phyloP scores from a whole-genome alignment of 2,888 invertebrate species.

The Graphium colonna region DNA sequence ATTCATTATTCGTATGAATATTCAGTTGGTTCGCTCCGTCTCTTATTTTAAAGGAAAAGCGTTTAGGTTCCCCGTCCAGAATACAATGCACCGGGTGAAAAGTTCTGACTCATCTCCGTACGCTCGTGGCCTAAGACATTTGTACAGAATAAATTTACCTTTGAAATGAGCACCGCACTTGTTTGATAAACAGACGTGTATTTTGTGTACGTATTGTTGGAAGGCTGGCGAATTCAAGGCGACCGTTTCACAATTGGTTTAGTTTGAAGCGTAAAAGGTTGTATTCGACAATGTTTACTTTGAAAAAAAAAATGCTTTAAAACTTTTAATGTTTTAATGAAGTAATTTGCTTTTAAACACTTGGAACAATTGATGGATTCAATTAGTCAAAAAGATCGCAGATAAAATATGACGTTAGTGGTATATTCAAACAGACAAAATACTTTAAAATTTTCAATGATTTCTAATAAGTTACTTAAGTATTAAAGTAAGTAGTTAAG shows the following conservation, averaged over 20 bases:
- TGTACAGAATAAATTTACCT: slow-evolving; percentile 70
- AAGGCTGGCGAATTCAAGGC: slow-evolving; percentile 16
- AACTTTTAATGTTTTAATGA: neutral
- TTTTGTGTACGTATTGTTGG: slow-evolving; percentile 29
- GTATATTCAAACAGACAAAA: too few relatives aligned
- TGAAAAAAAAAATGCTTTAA: neutral
- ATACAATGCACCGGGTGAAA: slow-evolving; percentile 66
- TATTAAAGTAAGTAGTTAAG: too few relatives aligned
- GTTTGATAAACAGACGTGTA: slow-evolving; percentile 44
- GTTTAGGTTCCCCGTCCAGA: slow-evolving; percentile 56
- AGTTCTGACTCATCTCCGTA: slow-evolving; percentile 69
- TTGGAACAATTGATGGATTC: neutral
- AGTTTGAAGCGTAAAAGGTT: slow-evolving; percentile 8
- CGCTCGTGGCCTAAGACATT: slow-evolving; percentile 49
- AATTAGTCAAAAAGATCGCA: neutral
- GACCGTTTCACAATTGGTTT: slow-evolving; percentile 17
- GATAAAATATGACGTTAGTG: neutral
- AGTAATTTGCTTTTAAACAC: neutral
- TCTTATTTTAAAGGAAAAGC: slow-evolving; percentile 55
- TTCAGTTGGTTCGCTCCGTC: slow-evolving; percentile 41
- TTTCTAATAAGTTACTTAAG: neutral
- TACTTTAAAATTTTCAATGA: too few relatives aligned
- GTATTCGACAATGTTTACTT: neutral
- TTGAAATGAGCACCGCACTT: slow-evolving; percentile 47
- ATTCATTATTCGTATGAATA: slow-evolving; percentile 49